Base-by-base conservation (phyloP, 1,140 invertebrate species). In the Thaumetopoea pityocampa region DNA sequence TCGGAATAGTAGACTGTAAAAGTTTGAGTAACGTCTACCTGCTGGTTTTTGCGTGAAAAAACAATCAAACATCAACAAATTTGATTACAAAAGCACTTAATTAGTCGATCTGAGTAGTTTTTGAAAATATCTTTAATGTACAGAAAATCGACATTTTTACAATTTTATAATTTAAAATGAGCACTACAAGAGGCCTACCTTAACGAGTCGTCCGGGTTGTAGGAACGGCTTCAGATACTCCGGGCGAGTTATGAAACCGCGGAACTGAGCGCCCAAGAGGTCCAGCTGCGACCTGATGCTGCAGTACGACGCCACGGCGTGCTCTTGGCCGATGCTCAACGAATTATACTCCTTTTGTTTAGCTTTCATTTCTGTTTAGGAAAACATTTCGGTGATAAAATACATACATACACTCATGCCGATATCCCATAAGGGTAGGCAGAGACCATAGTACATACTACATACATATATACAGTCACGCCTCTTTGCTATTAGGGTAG, bases 141-240 rank as follows among this genome's bases (percentile, higher is more conserved):
- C n/a, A n/a, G n/a, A n/a, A n/a, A n/a, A n/a, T n/a, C n/a, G n/a
- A 18, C 23, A 15, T 28, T 8, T 23, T 18, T 6, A 11, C 7
- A 35, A 6, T 3, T 19, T 26, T 12, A 24, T 14, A 5, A 30
- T 29, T 4, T 0, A 44, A 42, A 46, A 65, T n/a, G n/a, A n/a
- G n/a, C n/a, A n/a, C n/a, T n/a, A n/a, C n/a, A n/a, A n/a, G n/a
- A n/a, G n/a, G n/a, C 47, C 46, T 85, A 97, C 95, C 85, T 97
- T 95, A 3, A 99, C 87, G 57, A 99, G 84, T 59, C 98, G 87
- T 3, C 98, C 98, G 0, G 96, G 92, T 73, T 98, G 95, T 44
- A 99, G 81, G 86, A 98, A 99, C 0, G 96, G 96, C 29, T 98
- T 86, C 7, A 99, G 79, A 78, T 98, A 96, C 62, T 94, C 88